These are phyloP conservation scores for Pseudomyrmex pallidus DNA, from an alignment of 1,140 invertebrate species.

Conservation along the genomic window DNA sequence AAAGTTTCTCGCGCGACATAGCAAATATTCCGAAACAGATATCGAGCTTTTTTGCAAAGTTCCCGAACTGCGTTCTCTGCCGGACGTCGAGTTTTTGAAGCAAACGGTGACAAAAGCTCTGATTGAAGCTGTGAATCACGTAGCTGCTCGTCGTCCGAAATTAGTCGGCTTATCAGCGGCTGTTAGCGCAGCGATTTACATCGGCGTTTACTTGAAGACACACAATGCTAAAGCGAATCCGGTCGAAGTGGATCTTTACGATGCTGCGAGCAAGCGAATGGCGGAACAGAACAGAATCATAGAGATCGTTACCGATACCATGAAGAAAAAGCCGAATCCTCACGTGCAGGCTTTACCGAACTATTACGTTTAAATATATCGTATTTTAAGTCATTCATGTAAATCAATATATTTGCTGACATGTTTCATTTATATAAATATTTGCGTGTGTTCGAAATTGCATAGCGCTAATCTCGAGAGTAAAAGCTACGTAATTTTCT, in stretches of 20 bases:
- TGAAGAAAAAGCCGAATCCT: slow-evolving; percentile 57
- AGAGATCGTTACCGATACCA: slow-evolving; percentile 41
- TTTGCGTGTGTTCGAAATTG: slow-evolving; percentile 62
- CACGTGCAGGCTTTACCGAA: neutral
- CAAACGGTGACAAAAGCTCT: slow-evolving; percentile 85
- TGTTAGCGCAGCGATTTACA: slow-evolving; percentile 84
- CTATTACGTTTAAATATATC: neutral
- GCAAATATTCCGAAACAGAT: slow-evolving; percentile 81
- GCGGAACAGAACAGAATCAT: slow-evolving; percentile 81
- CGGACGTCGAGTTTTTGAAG: slow-evolving; percentile 86
- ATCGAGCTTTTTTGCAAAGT: slow-evolving; percentile 82
- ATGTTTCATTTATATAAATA: neutral
- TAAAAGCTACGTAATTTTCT: slow-evolving; percentile 72
- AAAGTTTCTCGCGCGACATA: slow-evolving; percentile 84
- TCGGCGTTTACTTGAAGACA: slow-evolving; percentile 86
- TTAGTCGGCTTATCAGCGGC: slow-evolving; percentile 84
- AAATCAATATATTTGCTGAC: neutral
- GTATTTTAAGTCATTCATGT: neutral
- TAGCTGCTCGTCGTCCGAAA: slow-evolving; percentile 85
- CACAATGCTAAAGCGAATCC: slow-evolving; percentile 78
- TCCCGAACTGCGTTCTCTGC: slow-evolving; percentile 82
- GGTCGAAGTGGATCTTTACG: slow-evolving; percentile 77
- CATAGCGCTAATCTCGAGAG: neutral
- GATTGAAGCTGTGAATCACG: slow-evolving; percentile 84
- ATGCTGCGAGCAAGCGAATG: slow-evolving; percentile 79